Evolutionary conservation across 2,113 vertebrate genomes (phyloP).

Genomic region (Vulpes lagopus): DNA sequence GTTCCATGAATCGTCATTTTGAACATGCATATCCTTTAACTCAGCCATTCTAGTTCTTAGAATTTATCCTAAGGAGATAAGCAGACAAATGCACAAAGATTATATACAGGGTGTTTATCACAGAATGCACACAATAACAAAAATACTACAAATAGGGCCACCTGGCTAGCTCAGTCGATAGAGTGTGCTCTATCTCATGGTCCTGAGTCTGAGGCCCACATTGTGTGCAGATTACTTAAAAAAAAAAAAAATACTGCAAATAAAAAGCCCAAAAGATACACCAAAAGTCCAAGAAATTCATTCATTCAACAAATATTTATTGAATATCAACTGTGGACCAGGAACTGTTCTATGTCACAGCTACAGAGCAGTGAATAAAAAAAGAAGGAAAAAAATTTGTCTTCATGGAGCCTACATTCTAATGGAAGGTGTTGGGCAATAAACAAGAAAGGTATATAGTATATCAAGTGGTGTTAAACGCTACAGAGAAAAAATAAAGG

Average conservation of each 20-base stretch:
- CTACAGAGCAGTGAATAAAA: background rate
- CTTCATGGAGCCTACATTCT: conserved; percentile 41
- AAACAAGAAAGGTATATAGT: conserved; percentile 38
- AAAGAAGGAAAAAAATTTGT: background rate
- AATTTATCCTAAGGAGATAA: conserved; percentile 2
- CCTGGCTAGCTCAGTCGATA: background rate
- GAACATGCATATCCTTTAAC: conserved; percentile 16
- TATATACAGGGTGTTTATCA: conserved; percentile 2
- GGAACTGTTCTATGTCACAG: background rate
- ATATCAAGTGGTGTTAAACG: background rate
- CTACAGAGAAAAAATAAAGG: conserved; percentile 51
- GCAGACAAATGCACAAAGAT: background rate
- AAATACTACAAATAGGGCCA: conserved; percentile 34
- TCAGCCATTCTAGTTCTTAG: background rate
- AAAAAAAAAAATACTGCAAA: conserved; percentile 56
- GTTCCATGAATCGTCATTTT: background rate
- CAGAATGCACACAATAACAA: background rate
- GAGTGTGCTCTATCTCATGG: background rate
- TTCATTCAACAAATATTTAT: conserved; percentile 50
- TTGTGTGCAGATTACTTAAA: background rate
- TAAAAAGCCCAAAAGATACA: background rate
- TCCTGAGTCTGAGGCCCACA: background rate
- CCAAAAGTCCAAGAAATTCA: conserved; percentile 41
- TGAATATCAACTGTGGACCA: conserved; percentile 14
- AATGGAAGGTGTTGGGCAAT: background rate